Evolutionary conservation across 2,797 vertebrate genomes (phyloP).

Genomic region (Crenuchus spilurus): DNA sequence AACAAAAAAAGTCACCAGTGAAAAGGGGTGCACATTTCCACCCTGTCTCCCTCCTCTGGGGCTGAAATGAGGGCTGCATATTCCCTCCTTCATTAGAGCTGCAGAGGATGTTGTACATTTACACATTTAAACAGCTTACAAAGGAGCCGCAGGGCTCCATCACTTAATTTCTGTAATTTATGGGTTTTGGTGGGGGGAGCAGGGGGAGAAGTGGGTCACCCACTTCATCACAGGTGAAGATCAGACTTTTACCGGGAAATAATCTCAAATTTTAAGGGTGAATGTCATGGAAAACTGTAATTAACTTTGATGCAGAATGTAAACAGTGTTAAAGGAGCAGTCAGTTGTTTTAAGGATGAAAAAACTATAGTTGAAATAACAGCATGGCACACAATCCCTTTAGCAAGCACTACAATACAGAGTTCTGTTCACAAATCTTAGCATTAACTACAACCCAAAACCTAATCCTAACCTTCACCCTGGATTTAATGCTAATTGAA

Average conservation of each 20-base stretch:
- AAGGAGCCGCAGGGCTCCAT: constrained; percentile 93
- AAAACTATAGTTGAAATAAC: too few relatives aligned
- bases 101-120: constrained; percentile 99
- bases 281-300: too few relatives aligned
- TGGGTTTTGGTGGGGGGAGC: constrained; percentile 93
- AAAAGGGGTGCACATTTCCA: constrained; percentile 63
- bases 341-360: too few relatives aligned
- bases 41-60: constrained; percentile 59
- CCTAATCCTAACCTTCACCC: too few relatives aligned
- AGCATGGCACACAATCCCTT: too few relatives aligned
- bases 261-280: background rate
- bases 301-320: too few relatives aligned
- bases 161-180: constrained; percentile 99
- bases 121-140: constrained; percentile 99
- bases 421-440: too few relatives aligned
- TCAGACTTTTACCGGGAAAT: background rate
- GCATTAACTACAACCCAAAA: too few relatives aligned
- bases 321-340: too few relatives aligned
- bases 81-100: constrained; percentile 95
- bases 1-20: background rate
- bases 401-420: too few relatives aligned
- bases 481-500: too few relatives aligned
- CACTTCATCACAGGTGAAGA: constrained; percentile 1
- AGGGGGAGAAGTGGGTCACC: constrained; percentile 87
- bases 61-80: constrained; percentile 78